Base-by-base conservation (phyloP, 1,140 invertebrate species). In the Coelopa frigida region DNA sequence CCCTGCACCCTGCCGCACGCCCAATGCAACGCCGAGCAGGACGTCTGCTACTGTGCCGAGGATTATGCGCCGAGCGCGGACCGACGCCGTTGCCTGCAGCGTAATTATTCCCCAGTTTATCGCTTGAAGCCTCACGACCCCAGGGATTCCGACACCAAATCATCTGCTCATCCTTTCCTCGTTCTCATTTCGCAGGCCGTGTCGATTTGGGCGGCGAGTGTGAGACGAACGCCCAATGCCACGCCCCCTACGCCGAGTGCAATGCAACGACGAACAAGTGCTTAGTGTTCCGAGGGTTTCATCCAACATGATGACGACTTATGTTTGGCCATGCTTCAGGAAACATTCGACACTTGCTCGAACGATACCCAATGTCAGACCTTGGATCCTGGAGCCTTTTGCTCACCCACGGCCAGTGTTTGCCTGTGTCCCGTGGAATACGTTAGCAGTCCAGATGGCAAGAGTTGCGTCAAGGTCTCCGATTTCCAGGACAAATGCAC, bases 11-110 rank as follows among this genome's bases (percentile, higher is more conserved):
- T 51, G 24, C 50, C 44, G 0, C 4, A 58, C 39, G 24, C 63
- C 18, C 44, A 47, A 27, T 67, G 63, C 38, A 42, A 56, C 36
- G 5, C 0, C 5, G 0, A 5, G 5, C 35, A 60, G 21, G 33
- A 56, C 6, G 50, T 53, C 37, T 67, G 63, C 39, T 51, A 46
- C 38, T 67, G 63, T 43, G 36, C 42, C 18, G 20, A 5, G 14
- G 35, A 29, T 11, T 42, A 52, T 21, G 22, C 58, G n/a, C 52
- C 62, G n/a, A 66, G 60, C 23, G 36, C 4, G 3, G 63, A 63
- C 26, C 44, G 39, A 5, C 48, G 63, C 8, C 62, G 63, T 10
- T 67, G 63, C 29, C 26, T 51, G 12, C 24, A 10, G 8, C 26
- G 49, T 51, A 31, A 39, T 27, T 8, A 29, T 8, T 29, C 8